phyloP scores from a whole-genome alignment of 2,797 vertebrate genomes.

The Oreochromis grahami region DNA sequence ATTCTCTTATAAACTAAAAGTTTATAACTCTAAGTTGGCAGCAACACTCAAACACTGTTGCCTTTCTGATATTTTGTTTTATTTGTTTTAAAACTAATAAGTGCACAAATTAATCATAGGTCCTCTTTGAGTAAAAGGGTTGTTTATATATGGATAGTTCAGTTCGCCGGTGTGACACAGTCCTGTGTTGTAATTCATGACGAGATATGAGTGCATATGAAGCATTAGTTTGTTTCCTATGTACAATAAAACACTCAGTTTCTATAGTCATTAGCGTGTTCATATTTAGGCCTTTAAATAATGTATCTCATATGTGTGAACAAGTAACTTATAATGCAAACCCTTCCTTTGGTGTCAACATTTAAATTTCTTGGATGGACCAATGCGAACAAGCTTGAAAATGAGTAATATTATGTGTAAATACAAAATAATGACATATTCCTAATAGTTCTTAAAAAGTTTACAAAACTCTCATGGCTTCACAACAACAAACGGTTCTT shows the following conservation, averaged over 20 bases:
- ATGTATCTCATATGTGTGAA: not conserved
- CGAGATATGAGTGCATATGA: not conserved
- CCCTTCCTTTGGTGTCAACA: not conserved
- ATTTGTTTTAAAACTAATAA: not conserved
- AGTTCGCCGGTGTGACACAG: not conserved
- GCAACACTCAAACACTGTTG: not conserved
- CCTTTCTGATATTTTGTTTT: not conserved
- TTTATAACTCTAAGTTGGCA: not conserved
- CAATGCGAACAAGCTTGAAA: not conserved
- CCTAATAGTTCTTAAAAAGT: not conserved
- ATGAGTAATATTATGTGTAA: not conserved
- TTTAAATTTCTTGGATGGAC: not conserved
- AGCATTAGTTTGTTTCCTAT: not conserved
- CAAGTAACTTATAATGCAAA: not conserved
- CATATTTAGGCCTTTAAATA: not conserved
- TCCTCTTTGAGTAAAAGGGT: not conserved
- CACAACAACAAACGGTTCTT: not conserved
- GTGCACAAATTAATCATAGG: not conserved
- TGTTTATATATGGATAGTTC: not conserved
- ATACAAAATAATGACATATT: not conserved
- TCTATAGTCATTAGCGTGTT: not conserved
- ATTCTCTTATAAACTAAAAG: not conserved
- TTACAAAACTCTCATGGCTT: not conserved
- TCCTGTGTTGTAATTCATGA: not conserved
- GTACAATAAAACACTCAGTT: not conserved